Conservation (phyloP, 2,888 invertebrate species). For the Lottia scabra region DNA sequence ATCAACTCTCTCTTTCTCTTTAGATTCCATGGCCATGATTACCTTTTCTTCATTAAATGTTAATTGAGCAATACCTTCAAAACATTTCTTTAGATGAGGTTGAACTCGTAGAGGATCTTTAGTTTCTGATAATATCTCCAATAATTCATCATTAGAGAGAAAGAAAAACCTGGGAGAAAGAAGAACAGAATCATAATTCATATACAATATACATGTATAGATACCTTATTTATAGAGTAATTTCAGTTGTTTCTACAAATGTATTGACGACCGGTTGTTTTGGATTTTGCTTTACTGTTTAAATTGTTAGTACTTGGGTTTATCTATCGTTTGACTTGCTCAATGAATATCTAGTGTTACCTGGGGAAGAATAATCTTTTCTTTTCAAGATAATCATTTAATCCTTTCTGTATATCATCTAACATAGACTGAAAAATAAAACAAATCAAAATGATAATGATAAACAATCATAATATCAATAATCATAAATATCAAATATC, state of each 20-base stretch:
- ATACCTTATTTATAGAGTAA: no score
- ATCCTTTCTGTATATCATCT: constrained; percentile 67
- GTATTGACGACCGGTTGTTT: no score
- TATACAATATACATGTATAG: not conserved
- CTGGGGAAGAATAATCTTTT: constrained; percentile 69
- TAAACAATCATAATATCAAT: not conserved
- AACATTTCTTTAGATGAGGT: constrained; percentile 69
- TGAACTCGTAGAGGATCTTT: constrained; percentile 69
- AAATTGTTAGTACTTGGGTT: no score
- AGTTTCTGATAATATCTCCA: constrained; percentile 69
- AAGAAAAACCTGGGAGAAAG: constrained; percentile 64
- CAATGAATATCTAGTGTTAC: constrained; percentile 29
- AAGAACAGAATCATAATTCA: not conserved
- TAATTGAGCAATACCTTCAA: constrained; percentile 68
- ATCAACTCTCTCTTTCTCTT: constrained; percentile 65
- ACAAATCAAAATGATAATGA: not conserved
- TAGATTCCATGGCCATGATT: constrained; percentile 68
- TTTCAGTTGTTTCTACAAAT: no score
- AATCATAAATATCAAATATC: not conserved
- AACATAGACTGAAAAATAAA: constrained; percentile 62
- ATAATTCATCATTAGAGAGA: constrained; percentile 68
- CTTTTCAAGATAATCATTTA: constrained; percentile 68
- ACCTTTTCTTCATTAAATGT: constrained; percentile 60
- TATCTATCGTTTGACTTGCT: no score
- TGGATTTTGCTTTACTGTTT: no score